Percentiles rank a stretch among this genome's conserved stretches.
phyloP scores from a whole-genome alignment of 2,113 vertebrate species.

The Dinomys branickii region DNA sequence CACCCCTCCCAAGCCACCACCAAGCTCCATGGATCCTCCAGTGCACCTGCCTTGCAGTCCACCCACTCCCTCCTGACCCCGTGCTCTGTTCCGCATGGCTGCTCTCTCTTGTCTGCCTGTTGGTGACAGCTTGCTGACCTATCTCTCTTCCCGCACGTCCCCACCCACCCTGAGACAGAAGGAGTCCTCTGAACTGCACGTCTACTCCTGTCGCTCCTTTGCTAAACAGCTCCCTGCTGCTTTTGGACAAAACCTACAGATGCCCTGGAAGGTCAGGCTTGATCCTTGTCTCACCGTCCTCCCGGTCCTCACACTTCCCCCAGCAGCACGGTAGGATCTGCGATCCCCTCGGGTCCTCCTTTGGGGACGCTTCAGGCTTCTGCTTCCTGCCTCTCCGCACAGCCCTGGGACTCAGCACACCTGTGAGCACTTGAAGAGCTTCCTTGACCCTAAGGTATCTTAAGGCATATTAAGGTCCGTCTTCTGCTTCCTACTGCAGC shows the following conservation, averaged over 20 bases:
- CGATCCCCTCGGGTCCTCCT: not conserved
- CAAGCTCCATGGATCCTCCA: not conserved
- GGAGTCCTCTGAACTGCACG: not conserved
- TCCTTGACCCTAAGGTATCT: not conserved
- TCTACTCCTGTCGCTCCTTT: not conserved
- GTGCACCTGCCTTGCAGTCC: not conserved
- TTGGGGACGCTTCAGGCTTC: not conserved
- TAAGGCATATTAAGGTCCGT: not conserved
- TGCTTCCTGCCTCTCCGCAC: too few species aligned
- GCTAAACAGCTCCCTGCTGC: not conserved
- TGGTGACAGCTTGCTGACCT: not conserved
- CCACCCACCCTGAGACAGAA: not conserved
- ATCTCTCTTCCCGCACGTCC: fast-evolving
- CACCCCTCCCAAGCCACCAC: not conserved
- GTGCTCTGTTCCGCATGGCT: not conserved
- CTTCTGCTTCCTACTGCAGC: not conserved
- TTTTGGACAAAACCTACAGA: not conserved
- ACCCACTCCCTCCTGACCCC: not conserved
- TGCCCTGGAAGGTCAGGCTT: not conserved
- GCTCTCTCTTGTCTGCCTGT: not conserved
- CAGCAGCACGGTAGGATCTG: not conserved
- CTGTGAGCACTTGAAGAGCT: not conserved
- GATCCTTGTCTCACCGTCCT: not conserved
- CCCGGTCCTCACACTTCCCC: not conserved
- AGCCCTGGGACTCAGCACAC: not conserved